Conservation (phyloP, 2,113 vertebrate species). For the Pteronura brasiliensis region DNA sequence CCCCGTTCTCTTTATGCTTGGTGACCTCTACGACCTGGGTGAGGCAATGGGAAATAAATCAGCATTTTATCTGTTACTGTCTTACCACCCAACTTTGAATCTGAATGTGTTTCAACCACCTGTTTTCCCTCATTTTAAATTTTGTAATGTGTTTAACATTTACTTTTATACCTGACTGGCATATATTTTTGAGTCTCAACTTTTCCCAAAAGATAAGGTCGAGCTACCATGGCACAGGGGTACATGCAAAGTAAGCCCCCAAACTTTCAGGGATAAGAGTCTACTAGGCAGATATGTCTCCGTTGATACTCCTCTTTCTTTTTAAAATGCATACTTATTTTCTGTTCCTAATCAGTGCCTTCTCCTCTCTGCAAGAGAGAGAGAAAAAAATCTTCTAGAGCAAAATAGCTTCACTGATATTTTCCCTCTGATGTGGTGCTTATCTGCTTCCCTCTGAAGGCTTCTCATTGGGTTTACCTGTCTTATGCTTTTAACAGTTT, state of each 20-base stretch:
- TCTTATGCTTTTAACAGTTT: slow-evolving; percentile 61
- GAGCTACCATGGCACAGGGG: not conserved
- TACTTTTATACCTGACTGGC: not conserved
- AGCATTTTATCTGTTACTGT: not conserved
- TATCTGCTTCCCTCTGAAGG: slow-evolving; percentile 49
- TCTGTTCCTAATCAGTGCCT: slow-evolving; percentile 33
- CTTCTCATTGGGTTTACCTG: slow-evolving; percentile 69
- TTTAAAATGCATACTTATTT: slow-evolving; percentile 17
- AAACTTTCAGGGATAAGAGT: not conserved
- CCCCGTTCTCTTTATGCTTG: not conserved
- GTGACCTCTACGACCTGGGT: not conserved
- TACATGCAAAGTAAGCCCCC: not conserved
- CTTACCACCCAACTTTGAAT: not conserved
- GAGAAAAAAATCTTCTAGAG: not conserved
- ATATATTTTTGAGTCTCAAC: not conserved
- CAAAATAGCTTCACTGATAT: slow-evolving; percentile 53
- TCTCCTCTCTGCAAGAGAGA: not conserved
- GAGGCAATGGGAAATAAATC: not conserved
- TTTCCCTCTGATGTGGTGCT: slow-evolving; percentile 46
- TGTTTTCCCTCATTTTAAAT: not conserved
- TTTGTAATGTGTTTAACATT: not conserved
- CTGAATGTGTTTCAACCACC: not conserved
- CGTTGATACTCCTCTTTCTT: not conserved
- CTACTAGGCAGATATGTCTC: not conserved
- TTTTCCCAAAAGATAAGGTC: not conserved